phyloP scores from a whole-genome alignment of 2,113 vertebrate species.

The Mobula birostris region DNA sequence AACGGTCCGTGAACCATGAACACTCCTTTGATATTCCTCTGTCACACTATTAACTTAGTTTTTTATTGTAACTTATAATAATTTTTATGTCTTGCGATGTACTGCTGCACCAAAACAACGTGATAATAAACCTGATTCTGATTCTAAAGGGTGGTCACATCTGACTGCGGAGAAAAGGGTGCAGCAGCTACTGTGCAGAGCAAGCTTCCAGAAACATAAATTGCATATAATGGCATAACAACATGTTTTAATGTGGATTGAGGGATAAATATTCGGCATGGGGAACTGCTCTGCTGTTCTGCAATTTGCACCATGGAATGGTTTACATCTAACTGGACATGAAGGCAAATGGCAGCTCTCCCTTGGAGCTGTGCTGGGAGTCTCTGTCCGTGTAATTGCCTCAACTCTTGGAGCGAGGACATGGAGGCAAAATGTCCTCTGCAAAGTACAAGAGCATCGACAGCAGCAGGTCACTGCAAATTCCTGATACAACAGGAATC shows the following conservation, averaged over 20 bases:
- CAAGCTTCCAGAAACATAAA: not conserved
- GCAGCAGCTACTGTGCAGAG: not conserved
- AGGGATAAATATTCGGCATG: not conserved
- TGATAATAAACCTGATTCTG: too few species aligned
- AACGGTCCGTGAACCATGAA: too few species aligned
- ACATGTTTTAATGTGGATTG: not conserved
- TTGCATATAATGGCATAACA: not conserved
- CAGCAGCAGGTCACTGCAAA: too few species aligned
- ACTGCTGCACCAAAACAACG: too few species aligned
- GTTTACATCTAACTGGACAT: not conserved
- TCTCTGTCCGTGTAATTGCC: not conserved
- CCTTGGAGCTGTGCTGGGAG: not conserved
- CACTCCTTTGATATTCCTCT: too few species aligned
- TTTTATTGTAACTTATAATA: too few species aligned
- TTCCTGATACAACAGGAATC: too few species aligned
- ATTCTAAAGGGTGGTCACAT: not conserved
- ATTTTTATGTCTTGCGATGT: too few species aligned
- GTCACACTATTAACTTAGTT: not conserved
- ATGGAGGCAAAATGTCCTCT: too few species aligned
- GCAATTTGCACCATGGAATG: not conserved
- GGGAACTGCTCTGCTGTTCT: not conserved
- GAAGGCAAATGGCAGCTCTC: not conserved
- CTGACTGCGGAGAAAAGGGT: too few species aligned
- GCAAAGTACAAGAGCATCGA: too few species aligned
- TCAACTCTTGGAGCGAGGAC: not conserved